phyloP scores from a whole-genome alignment of 1,140 invertebrate genomes.

The Metopolophium dirhodum region DNA sequence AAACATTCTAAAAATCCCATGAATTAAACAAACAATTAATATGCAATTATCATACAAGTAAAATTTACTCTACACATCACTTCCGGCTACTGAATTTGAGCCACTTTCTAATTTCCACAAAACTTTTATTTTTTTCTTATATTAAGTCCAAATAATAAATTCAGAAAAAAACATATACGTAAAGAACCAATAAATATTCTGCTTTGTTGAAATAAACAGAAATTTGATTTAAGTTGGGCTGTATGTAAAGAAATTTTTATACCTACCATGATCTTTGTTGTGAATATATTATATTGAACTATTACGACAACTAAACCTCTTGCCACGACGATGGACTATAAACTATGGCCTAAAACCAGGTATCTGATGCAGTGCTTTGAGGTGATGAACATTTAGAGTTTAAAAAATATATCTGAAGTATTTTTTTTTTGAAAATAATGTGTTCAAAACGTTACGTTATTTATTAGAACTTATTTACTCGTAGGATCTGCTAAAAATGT shows the following conservation, averaged over 20 bases:
- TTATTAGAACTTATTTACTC: background rate
- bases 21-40: constrained; percentile 4
- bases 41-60: background rate
- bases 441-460: background rate
- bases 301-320: background rate
- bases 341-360: background rate
- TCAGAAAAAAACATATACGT: background rate
- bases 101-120: background rate
- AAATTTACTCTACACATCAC: background rate
- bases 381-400: background rate
- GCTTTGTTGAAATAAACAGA: background rate
- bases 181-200: background rate
- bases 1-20: background rate
- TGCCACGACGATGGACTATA: background rate
- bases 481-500: background rate
- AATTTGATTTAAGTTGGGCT: background rate
- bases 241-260: background rate
- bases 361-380: background rate
- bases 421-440: background rate
- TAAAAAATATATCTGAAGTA: background rate
- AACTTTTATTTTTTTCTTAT: background rate
- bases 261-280: background rate
- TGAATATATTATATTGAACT: background rate
- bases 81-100: background rate
- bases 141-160: background rate